Evolutionary conservation across 2,797 vertebrate species (phyloP).

Genomic region (Myioborus melanocephalus): DNA sequence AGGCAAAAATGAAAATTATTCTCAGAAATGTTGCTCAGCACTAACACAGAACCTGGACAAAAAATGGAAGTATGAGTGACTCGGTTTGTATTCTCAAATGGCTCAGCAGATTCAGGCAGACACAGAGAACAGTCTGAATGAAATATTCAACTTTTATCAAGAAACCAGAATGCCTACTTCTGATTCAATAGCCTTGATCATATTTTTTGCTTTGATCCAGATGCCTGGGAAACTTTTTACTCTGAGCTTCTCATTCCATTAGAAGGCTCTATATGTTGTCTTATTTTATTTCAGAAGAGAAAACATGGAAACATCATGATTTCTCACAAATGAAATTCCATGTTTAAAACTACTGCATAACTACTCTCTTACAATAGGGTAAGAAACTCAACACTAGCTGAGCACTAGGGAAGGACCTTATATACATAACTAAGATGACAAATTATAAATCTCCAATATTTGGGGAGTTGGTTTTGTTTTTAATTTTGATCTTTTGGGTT

Average conservation of each 20-base stretch:
- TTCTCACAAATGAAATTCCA: neutral
- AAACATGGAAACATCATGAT: neutral
- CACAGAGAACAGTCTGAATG: neutral
- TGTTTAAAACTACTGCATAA: neutral
- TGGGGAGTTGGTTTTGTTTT: accelerated
- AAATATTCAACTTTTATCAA: neutral
- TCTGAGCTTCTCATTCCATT: neutral
- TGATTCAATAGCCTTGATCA: neutral
- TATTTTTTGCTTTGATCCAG: neutral
- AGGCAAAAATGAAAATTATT: neutral
- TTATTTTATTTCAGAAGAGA: neutral
- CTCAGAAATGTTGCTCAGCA: neutral
- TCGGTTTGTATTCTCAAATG: neutral
- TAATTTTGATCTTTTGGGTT: neutral
- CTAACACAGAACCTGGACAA: neutral
- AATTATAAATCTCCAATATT: neutral
- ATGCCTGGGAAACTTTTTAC: neutral
- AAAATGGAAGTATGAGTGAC: neutral
- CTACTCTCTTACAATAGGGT: neutral
- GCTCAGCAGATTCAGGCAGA: neutral
- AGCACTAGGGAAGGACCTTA: neutral
- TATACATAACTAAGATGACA: neutral
- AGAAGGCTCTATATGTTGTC: neutral
- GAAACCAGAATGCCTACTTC: neutral
- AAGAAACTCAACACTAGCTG: neutral